Evolutionary conservation across 2,113 vertebrate species (phyloP).

Genomic region (Xiphophorus hellerii): DNA sequence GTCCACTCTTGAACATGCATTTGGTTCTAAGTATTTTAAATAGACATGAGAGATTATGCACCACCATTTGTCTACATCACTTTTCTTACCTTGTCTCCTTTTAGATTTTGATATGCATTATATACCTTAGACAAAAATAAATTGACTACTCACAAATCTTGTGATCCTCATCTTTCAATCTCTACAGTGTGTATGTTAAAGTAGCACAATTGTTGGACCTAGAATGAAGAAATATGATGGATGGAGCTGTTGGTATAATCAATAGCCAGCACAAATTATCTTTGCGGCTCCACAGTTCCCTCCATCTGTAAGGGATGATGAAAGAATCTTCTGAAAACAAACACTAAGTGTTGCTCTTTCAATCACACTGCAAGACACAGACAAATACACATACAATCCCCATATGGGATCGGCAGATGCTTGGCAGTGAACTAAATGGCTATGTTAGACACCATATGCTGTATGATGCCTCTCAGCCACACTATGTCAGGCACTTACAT

Average conservation of each 20-base stretch:
- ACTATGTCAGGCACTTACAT: conserved; percentile 54
- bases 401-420: conserved; percentile 77
- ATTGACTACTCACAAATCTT: conserved; percentile 19
- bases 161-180: conserved; percentile 29
- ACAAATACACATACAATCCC: conserved; percentile 58
- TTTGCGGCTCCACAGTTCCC: conserved; percentile 37
- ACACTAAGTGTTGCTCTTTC: conserved; percentile 45
- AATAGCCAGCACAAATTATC: conserved; percentile 67
- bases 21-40: conserved; percentile 32
- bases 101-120: not conserved
- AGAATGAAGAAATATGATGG: conserved; percentile 51
- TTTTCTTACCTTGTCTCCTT: not conserved
- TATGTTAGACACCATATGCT: conserved; percentile 72
- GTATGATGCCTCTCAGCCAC: conserved; percentile 52
- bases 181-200: conserved; percentile 22
- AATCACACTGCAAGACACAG: conserved; percentile 39
- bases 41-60: conserved; percentile 36
- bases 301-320: conserved; percentile 68
- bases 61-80: conserved; percentile 16
- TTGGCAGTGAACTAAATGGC: conserved; percentile 69
- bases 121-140: conserved; percentile 12
- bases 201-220: conserved; percentile 20
- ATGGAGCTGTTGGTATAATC: conserved; percentile 63
- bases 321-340: conserved; percentile 62
- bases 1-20: conserved; percentile 3